Percentiles rank a stretch among this genome's conserved stretches.
Evolutionary conservation across 2,888 invertebrate species (phyloP).

Genomic region (Plagiodera versicolora): DNA sequence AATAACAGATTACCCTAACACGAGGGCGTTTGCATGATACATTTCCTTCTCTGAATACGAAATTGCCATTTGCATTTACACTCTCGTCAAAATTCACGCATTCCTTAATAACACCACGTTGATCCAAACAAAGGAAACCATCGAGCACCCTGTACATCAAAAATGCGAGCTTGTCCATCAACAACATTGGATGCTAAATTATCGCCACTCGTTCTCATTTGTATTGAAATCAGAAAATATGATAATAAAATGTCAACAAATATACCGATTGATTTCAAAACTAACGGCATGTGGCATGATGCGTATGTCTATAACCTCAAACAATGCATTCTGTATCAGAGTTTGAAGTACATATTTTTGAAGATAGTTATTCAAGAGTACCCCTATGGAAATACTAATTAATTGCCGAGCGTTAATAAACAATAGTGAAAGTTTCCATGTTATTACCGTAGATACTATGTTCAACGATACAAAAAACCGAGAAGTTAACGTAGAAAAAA

Average conservation of each 20-base stretch:
- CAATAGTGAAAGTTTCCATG: constrained; percentile 32
- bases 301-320: not conserved
- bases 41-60: too few species aligned
- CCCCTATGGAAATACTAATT: not conserved
- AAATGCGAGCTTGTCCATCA: too few species aligned
- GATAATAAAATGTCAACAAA: not conserved
- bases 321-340: not conserved
- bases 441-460: constrained; percentile 20
- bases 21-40: too few species aligned
- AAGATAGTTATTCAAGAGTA: too few species aligned
- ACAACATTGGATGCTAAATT: too few species aligned
- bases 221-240: not conserved
- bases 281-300: not conserved
- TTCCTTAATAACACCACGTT: too few species aligned
- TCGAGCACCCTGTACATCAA: too few species aligned
- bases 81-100: too few species aligned
- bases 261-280: not conserved
- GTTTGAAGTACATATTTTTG: not conserved
- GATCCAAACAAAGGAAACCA: too few species aligned
- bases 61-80: too few species aligned
- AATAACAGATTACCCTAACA: too few species aligned
- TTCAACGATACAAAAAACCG: constrained; percentile 18
- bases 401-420: constrained; percentile 19
- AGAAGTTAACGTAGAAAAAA: not conserved
- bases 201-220: too few species aligned